Evolutionary conservation across 2,113 vertebrate species (phyloP), one percentile per base, ranked within the genome.

Genomic region (Notiomystis cincta): DNA sequence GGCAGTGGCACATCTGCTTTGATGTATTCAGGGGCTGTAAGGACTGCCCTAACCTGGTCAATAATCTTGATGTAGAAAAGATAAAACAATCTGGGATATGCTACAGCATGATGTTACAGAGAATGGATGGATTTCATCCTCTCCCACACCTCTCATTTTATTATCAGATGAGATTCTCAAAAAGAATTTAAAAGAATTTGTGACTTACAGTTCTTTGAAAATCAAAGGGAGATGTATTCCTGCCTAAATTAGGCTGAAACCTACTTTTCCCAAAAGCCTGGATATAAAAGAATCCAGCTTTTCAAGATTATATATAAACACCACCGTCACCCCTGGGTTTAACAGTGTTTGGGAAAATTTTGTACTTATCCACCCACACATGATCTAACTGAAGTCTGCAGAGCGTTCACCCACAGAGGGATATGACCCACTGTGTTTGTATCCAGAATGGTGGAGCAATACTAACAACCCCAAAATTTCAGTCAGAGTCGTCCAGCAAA

Each of bases 261-360:
- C 90, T 95, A 94, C 92, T 95, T 97, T 95, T 54, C 82, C 54
- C 79, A 65, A 77, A 93, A 95, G 76, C 42, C 47, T 77, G 93
- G 90, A 90, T 92, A 93, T 89, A 95, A 92, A 94, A 93, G 86
- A 83, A 90, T 70, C 76, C 2, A 5, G 7, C 42, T 93, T 96
- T 90, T 95, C 85, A 94, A 95, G 82, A 93, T 96, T 95, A 93
- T 92, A 83, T 92, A 93, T 93, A 97, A 95, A 95, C 79, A 92
- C 25, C 83, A 66, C 33, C 2, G 0, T 90, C 92, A 86, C 81
- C 64, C 54, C 38, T 2, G 4, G 82, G 76, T 95, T 96, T 92
- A 86, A 93, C 82, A 86, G 76, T 86, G 56, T 91, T 96, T 75
- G 92, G 71, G 82, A 95, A 96, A 96, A 86, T 67, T 81, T 64